phyloP scores from a whole-genome alignment of 2,888 invertebrate species.

The Tridacna gigas region DNA sequence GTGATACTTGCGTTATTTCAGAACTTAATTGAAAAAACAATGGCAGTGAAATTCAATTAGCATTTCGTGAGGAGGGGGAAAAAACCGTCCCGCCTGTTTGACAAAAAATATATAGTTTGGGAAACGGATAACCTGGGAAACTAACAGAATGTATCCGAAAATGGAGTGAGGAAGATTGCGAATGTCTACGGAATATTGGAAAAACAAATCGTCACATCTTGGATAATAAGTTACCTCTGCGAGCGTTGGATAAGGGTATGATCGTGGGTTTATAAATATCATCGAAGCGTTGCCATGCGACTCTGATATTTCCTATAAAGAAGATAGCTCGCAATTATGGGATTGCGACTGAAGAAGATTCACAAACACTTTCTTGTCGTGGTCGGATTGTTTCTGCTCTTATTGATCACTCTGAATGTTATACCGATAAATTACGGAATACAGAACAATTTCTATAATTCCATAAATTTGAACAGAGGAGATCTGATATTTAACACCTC shows the following conservation, averaged over 20 bases:
- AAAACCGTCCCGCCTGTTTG: neutral
- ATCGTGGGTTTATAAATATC: neutral
- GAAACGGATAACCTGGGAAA: neutral
- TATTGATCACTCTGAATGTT: constrained; percentile 37
- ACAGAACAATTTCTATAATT: constrained; percentile 16
- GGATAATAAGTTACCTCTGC: neutral
- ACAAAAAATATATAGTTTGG: neutral
- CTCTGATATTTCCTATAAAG: neutral
- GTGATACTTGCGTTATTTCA: neutral
- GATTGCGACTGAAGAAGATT: constrained; percentile 36
- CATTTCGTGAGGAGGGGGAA: neutral
- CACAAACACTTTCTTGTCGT: constrained; percentile 43
- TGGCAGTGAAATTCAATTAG: neutral
- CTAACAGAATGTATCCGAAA: neutral
- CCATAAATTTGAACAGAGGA: neutral
- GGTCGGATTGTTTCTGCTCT: constrained; percentile 34
- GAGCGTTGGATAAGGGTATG: neutral
- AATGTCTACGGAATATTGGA: neutral
- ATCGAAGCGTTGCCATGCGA: neutral
- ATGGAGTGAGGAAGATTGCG: neutral
- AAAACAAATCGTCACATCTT: neutral
- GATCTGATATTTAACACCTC: neutral
- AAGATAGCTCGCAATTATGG: constrained; percentile 17
- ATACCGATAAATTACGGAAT: constrained; percentile 24
- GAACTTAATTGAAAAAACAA: neutral